Evolutionary conservation across 2,888 invertebrate species (phyloP).

Genomic region (Agrenia bidenticulata): DNA sequence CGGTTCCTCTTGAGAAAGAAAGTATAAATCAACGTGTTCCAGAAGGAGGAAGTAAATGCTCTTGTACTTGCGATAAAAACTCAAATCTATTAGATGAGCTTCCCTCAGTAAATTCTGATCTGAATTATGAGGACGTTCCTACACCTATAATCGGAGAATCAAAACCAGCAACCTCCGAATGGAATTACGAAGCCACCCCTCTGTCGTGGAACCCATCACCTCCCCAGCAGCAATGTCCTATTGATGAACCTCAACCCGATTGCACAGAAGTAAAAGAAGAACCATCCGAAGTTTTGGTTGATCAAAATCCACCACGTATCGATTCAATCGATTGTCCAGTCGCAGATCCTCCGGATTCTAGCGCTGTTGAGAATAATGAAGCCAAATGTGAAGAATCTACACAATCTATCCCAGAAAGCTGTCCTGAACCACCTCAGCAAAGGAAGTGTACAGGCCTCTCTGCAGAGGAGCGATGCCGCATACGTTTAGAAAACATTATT

Average conservation of each 20-base stretch:
- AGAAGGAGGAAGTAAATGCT: no score
- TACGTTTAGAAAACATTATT: background rate
- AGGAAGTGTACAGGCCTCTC: background rate
- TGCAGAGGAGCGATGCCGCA: background rate
- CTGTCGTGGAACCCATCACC: background rate
- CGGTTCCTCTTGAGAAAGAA: no score
- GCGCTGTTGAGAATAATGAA: no score
- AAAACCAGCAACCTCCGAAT: background rate
- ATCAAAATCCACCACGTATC: background rate
- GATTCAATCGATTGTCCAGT: no score
- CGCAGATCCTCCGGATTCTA: no score
- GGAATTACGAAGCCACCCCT: constrained; percentile 4
- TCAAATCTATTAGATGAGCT: no score
- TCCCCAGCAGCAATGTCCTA: background rate
- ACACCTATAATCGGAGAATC: background rate
- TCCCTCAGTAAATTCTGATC: no score
- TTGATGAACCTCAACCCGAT: background rate
- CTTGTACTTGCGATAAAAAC: no score
- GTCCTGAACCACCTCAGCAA: no score
- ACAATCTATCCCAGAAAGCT: no score
- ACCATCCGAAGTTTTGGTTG: background rate
- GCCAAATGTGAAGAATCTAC: no score
- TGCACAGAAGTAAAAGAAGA: background rate
- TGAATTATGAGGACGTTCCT: constrained; percentile 7
- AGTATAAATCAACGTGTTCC: no score